Percentiles rank a stretch among this genome's conserved stretches.
These are phyloP conservation scores for Lithophane leautieri DNA, from an alignment of 2,888 invertebrate genomes.

Conservation along the genomic window DNA sequence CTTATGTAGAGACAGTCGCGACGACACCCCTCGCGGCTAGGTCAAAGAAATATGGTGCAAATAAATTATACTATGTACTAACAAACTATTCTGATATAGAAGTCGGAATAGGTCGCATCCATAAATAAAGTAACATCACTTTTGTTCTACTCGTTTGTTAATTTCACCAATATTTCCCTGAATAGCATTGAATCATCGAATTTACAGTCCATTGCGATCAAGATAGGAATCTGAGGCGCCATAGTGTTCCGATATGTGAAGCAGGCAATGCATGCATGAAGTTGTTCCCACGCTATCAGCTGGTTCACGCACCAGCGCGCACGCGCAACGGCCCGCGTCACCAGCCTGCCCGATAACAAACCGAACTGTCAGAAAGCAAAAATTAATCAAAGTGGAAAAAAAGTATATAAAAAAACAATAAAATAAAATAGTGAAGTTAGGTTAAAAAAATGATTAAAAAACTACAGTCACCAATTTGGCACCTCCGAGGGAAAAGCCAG, in stretches of 20 bases:
- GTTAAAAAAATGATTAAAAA: conserved; percentile 33
- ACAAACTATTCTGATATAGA: not conserved
- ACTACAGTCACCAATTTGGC: conserved; percentile 41
- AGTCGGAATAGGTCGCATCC: not conserved
- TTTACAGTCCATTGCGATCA: conserved; percentile 28
- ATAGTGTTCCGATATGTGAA: conserved; percentile 58
- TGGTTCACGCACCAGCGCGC: conserved; percentile 84
- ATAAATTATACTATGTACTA: conserved; percentile 19
- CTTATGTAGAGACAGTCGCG: conserved; percentile 66
- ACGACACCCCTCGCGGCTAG: conserved; percentile 52
- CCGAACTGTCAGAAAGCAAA: conserved; percentile 39
- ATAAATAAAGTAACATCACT: not conserved
- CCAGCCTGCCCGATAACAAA: conserved; percentile 68
- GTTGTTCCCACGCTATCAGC: conserved; percentile 88
- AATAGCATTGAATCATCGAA: conserved; percentile 17
- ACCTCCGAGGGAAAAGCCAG: conserved; percentile 42
- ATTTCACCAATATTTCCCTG: conserved; percentile 4
- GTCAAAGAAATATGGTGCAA: conserved; percentile 23
- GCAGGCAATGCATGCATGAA: conserved; percentile 71
- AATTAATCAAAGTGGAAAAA: conserved; percentile 21
- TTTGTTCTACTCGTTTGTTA: not conserved
- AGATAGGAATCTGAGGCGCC: conserved; percentile 54
- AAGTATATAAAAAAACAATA: conserved; percentile 23
- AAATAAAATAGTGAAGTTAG: conserved; percentile 16
- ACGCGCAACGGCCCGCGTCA: conserved; percentile 77